Evolutionary conservation across 2,797 vertebrate species (phyloP).

Genomic region (Sebastes elongatus): DNA sequence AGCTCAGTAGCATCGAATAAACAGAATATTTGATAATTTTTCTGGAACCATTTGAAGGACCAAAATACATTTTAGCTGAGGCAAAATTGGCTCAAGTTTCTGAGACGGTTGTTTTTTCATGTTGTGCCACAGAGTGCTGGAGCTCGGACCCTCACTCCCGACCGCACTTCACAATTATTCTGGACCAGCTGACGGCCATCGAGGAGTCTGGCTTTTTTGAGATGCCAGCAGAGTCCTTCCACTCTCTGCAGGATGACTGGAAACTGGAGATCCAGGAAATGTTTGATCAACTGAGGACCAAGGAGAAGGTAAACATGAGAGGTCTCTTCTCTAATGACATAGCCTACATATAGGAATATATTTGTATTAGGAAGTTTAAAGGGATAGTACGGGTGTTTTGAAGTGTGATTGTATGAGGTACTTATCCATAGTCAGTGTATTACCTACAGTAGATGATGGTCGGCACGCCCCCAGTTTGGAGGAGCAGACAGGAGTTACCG

Average conservation of each 20-base stretch:
- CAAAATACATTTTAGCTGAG: not conserved
- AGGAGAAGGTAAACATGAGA: constrained; percentile 89
- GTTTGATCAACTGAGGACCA: constrained; percentile 97
- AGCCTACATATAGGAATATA: not conserved
- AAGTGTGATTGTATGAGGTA: no score
- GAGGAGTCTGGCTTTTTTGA: constrained; percentile 98
- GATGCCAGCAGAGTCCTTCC: constrained; percentile 97
- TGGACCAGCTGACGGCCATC: constrained; percentile 93
- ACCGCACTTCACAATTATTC: constrained; percentile 88
- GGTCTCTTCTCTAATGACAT: not conserved
- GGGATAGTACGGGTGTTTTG: no score
- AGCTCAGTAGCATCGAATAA: not conserved
- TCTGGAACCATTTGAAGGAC: not conserved
- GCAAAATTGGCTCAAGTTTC: not conserved
- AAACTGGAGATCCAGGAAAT: constrained; percentile 98
- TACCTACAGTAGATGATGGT: no score
- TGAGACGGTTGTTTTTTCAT: not conserved
- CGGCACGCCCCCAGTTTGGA: no score
- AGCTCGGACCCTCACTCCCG: constrained; percentile 91
- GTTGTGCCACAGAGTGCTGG: constrained; percentile 89
- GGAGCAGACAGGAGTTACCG: no score
- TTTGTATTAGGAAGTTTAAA: not conserved
- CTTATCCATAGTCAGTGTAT: no score
- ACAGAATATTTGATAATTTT: constrained; percentile 1
- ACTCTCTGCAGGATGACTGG: constrained; percentile 98